A percentile compares a stretch with the other conserved stretches of the same genome.
These are phyloP conservation scores for Drosophila pallidifrons DNA, from an alignment of 1,140 invertebrate species.

Conservation along the genomic window DNA sequence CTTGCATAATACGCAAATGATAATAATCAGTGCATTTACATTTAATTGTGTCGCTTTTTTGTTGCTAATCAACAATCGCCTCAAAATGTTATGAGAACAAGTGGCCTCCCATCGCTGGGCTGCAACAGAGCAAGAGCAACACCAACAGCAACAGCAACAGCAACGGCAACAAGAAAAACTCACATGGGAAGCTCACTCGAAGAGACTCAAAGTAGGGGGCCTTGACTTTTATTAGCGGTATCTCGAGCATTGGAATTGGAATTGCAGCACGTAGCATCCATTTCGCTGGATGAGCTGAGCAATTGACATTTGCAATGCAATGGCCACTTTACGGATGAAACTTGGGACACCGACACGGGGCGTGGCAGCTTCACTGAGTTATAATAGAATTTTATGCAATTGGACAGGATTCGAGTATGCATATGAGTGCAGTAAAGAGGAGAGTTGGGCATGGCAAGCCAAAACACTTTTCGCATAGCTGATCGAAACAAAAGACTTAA, in stretches of 20 bases:
- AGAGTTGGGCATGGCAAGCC: not conserved
- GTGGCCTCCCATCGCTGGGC: not conserved
- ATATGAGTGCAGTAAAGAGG: conserved; percentile 3
- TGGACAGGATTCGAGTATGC: conserved; percentile 1
- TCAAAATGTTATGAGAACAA: conserved; percentile 43
- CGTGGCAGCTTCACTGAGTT: conserved; percentile 5
- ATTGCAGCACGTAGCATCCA: conserved; percentile 67
- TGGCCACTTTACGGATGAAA: conserved; percentile 7
- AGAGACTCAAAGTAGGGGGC: conserved; percentile 18
- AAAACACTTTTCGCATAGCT: conserved; percentile 16
- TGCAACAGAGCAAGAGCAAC: not conserved
- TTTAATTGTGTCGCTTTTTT: conserved; percentile 58
- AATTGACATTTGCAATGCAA: conserved; percentile 59
- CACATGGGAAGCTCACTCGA: conserved; percentile 45
- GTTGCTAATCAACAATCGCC: conserved; percentile 61
- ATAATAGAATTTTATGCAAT: conserved; percentile 22
- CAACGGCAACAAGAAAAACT: not conserved
- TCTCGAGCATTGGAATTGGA: conserved; percentile 58
- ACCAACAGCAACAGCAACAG: conserved; percentile 11
- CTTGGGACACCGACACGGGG: not conserved
- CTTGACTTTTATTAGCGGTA: conserved; percentile 56
- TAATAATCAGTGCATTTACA: conserved; percentile 51
- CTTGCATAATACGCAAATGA: conserved; percentile 5
- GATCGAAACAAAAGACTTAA: conserved; percentile 31
- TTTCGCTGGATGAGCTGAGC: conserved; percentile 58